Base-by-base conservation (phyloP, 2,113 vertebrate species). In the Morone chrysops region DNA sequence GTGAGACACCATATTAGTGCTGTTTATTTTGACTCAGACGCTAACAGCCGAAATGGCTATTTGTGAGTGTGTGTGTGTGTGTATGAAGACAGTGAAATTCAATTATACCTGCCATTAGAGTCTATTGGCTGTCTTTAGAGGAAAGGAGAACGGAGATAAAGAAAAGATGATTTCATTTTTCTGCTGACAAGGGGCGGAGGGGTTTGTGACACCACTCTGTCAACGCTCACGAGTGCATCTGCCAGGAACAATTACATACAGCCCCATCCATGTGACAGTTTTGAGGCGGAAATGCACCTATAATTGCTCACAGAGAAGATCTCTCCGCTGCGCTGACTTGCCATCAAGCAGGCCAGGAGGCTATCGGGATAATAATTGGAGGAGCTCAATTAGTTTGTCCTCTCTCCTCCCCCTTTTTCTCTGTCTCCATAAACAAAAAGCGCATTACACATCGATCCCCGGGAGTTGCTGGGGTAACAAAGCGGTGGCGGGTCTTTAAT, bases 11-110 rank as follows among this genome's bases (percentile, higher is more conserved):
- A 68, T 85, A 88, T 92, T 93, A 93, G 82, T 47, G 74, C 87
- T 90, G 90, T 94, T 93, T 94, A 87, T 91, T 90, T 86, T 86
- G 84, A 90, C 90, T 87, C 66, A 40, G 73, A 72, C 43, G 63
- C 68, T 81, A 81, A 91, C 70, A 89, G 89, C 81, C 22, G 50
- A 78, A 70, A 86, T 81, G 75, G 17, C 48, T 70, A 18, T 76
- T 70, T 75, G 38, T 45, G 70, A 13, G 43, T 47, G 36, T 47
- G 22, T 50, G 59, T 50, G 59, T 70, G 47, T 54, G 36, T 53
- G 67, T 47, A 56, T 80, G 85, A 87, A 66, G 60, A 73, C 5
- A 75, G 78, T 85, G 85, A 84, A 92, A 94, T 94, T 94, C 84
- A 95, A 92, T 94, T 91, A 92, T 31, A 87, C 77, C 78, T 78